phyloP scores from a whole-genome alignment of 2,113 vertebrate species.

The Lampris megalopsis region DNA sequence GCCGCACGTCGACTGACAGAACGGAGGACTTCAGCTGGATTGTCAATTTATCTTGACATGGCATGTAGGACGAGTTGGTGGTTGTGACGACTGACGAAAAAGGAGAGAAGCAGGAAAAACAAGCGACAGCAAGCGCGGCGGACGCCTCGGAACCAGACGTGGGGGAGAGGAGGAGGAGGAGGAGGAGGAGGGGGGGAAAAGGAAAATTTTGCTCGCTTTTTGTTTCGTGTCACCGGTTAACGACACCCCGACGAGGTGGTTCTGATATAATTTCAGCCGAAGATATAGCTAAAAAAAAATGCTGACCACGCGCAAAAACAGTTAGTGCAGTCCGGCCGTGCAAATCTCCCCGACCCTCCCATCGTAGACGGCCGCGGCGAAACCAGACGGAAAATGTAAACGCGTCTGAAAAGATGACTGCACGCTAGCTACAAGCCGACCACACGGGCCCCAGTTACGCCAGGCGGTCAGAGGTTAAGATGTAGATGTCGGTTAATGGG shows the following conservation, averaged over 20 bases:
- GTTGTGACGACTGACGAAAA: slow-evolving; percentile 83
- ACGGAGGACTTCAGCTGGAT: slow-evolving; percentile 91
- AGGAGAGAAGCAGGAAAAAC: slow-evolving; percentile 64
- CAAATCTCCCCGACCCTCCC: slow-evolving; percentile 42
- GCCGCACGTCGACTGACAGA: slow-evolving; percentile 86
- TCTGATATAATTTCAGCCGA: slow-evolving; percentile 34
- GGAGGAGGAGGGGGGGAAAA: background rate
- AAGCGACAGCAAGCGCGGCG: slow-evolving; percentile 62
- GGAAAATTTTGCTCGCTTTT: slow-evolving; percentile 24
- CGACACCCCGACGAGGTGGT: slow-evolving; percentile 23
- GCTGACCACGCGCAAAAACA: slow-evolving; percentile 60
- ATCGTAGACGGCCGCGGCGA: slow-evolving; percentile 57
- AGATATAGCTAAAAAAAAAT: slow-evolving; percentile 56
- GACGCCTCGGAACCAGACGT: slow-evolving; percentile 65
- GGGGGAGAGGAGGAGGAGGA: background rate
- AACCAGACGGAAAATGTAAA: slow-evolving; percentile 74
- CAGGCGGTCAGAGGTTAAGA: slow-evolving; percentile 67
- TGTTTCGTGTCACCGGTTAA: background rate
- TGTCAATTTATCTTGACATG: slow-evolving; percentile 99
- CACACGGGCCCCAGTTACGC: slow-evolving; percentile 64
- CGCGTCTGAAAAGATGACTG: slow-evolving; percentile 63
- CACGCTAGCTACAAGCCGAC: slow-evolving; percentile 51
- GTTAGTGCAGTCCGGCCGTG: slow-evolving; percentile 43
- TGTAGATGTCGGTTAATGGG: slow-evolving; percentile 75
- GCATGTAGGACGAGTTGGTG: slow-evolving; percentile 85